phyloP scores from a whole-genome alignment of 1,140 invertebrate species.

The Psilanteris sp. region DNA sequence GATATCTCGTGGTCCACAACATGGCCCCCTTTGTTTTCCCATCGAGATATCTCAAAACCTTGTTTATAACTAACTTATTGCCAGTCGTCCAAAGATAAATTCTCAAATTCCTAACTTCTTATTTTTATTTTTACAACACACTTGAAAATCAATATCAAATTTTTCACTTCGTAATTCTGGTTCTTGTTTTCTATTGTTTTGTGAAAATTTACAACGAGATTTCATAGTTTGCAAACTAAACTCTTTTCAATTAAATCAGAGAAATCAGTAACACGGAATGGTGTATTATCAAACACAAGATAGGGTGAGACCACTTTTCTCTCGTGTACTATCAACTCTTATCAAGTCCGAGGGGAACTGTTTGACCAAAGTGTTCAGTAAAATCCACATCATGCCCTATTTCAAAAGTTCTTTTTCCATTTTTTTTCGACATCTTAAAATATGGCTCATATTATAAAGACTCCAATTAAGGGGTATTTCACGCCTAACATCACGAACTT shows the following conservation, averaged over 20 bases:
- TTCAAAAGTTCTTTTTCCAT: constrained; percentile 44
- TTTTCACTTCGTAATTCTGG: too few species aligned
- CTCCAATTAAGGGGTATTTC: too few species aligned
- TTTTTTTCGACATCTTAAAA: constrained; percentile 22
- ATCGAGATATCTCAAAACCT: constrained; percentile 40
- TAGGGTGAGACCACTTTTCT: constrained; percentile 39
- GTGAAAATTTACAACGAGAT: too few species aligned
- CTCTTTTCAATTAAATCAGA: constrained; percentile 70
- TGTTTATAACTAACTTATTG: constrained; percentile 34
- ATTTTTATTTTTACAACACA: neutral
- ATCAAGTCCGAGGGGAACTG: constrained; percentile 72
- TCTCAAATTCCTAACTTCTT: neutral
- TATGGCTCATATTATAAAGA: constrained; percentile 4
- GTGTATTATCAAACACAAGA: constrained; percentile 35
- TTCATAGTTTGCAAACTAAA: too few species aligned
- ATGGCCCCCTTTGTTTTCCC: constrained; percentile 42
- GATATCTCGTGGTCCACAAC: constrained; percentile 31
- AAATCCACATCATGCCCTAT: constrained; percentile 70
- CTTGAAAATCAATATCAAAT: too few species aligned
- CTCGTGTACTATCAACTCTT: constrained; percentile 67
- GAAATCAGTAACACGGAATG: constrained; percentile 8
- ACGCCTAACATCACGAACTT: too few species aligned
- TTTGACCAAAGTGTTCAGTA: constrained; percentile 74
- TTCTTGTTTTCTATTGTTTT: too few species aligned
- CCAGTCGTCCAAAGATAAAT: constrained; percentile 6